phyloP scores from a whole-genome alignment of 2,888 invertebrate genomes.

The Phalera bucephala region DNA sequence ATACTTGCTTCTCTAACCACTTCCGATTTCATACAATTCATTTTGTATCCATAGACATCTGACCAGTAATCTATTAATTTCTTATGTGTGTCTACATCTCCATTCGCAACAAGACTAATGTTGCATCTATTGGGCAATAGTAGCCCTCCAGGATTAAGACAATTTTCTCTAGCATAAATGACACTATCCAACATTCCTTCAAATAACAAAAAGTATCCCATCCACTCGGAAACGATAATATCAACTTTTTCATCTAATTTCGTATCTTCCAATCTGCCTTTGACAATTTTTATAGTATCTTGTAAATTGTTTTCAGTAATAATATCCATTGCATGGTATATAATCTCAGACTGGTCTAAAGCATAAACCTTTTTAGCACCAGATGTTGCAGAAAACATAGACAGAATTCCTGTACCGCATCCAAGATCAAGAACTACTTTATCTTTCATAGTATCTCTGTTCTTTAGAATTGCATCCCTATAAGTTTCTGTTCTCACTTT shows the following conservation, averaged over 20 bases:
- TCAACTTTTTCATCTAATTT: constrained; percentile 91
- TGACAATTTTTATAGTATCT: constrained; percentile 89
- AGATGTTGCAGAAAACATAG: constrained; percentile 98
- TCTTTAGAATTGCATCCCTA: constrained; percentile 90
- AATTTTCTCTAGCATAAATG: constrained; percentile 93
- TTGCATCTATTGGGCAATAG: constrained; percentile 93
- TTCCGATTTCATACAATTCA: constrained; percentile 94
- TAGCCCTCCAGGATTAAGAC: constrained; percentile 88
- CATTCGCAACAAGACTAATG: constrained; percentile 90
- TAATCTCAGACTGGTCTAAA: constrained; percentile 97
- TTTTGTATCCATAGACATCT: constrained; percentile 96
- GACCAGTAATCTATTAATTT: constrained; percentile 94
- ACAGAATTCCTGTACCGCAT: constrained; percentile 98
- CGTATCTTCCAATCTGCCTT: constrained; percentile 94
- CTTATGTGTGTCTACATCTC: constrained; percentile 88
- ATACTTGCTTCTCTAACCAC: constrained; percentile 89
- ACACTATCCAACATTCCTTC: constrained; percentile 99
- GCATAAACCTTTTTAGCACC: constrained; percentile 96
- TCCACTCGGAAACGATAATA: constrained; percentile 98
- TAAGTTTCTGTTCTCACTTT: constrained; percentile 94
- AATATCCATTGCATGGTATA: constrained; percentile 98
- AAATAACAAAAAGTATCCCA: constrained; percentile 98
- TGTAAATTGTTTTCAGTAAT: constrained; percentile 91
- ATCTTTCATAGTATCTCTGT: constrained; percentile 86
- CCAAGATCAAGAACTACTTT: constrained; percentile 97